Base-by-base conservation (phyloP, 2,113 vertebrate species). In the Burhinus oedicnemus region DNA sequence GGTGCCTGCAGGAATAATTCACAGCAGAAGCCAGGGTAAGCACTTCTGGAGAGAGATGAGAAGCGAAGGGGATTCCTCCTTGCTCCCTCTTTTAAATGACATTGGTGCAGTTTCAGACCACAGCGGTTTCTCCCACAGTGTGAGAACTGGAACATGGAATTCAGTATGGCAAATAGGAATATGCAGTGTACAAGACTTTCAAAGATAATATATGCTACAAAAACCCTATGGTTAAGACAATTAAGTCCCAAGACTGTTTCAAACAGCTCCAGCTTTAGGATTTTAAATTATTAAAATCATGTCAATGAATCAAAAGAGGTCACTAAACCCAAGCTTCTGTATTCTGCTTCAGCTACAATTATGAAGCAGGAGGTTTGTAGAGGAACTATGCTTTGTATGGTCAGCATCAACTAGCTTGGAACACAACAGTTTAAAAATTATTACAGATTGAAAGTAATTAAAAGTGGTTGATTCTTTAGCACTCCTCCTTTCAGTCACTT, bases 211-310 rank as follows among this genome's bases (percentile, higher is more conserved):
- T 0, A 58, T 12, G n/a, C 79, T 81, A 71, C 42, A 92, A 93
- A 92, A 36, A 0, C 61, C 23, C 5, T 5, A 79, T 49, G 14
- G 66, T 61, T 87, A 71, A 74, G 84, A 85, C 71, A 88, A 77
- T 83, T 60, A 79, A 85, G 38, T 71, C 83, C 29, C 68, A 76
- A 85, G 87, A 88, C 27, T 82, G 16, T 62, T 95, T 22, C 54
- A 87, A 95, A 91, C 12, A 90, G 84, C 70, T 91, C 54, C 89
- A 89, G 51, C 75, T 94, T 88, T 66, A 86, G 66, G 89, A 83
- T 82, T 91, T 95, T 92, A 78, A 74, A 95, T 96, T 77, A 93
- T 88, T 91, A 93, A 95, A 95, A 91, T 93, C 79, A 93, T 26
- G 38, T 75, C 60, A 83, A 19, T 44, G 62, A 93, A 95, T 93